Percentiles rank a stretch among this genome's conserved stretches.
These are phyloP conservation scores for Chymomyza fuscimana DNA, from an alignment of 2,888 invertebrate species.

Conservation along the genomic window DNA sequence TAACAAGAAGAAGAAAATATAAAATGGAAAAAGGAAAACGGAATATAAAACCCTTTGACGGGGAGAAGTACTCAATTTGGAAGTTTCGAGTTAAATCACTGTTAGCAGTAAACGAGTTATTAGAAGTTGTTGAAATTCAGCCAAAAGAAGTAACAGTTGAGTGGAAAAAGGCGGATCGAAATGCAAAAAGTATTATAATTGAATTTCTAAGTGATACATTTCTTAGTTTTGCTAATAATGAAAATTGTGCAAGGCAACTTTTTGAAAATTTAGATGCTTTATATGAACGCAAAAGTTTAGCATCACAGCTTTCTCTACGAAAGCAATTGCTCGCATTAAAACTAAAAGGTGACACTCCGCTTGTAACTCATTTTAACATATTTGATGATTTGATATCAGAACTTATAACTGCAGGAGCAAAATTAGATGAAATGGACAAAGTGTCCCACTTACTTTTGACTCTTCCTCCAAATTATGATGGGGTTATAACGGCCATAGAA, in stretches of 20 bases:
- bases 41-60: conserved; percentile 11
- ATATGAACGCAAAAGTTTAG: conserved; percentile 15
- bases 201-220: too few relatives aligned
- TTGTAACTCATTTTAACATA: conserved; percentile 15
- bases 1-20: neutral
- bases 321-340: conserved; percentile 11
- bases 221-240: too few relatives aligned
- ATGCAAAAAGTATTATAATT: conserved; percentile 9
- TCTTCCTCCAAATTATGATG: conserved; percentile 18
- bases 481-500: conserved; percentile 22
- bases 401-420: too few relatives aligned
- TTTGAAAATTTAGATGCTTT: too few relatives aligned
- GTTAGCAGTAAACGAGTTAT: too few relatives aligned
- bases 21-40: conserved; percentile 5
- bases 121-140: neutral
- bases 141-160: neutral
- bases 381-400: conserved; percentile 23
- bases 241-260: too few relatives aligned
- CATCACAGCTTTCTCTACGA: conserved; percentile 9
- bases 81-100: conserved; percentile 17
- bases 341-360: conserved; percentile 1
- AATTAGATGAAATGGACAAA: conserved; percentile 30
- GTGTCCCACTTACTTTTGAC: conserved; percentile 25
- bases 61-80: conserved; percentile 5
- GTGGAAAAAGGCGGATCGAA: conserved; percentile 16